Evolutionary conservation across 2,113 vertebrate species (phyloP).

Genomic region (Neoarius graeffei): DNA sequence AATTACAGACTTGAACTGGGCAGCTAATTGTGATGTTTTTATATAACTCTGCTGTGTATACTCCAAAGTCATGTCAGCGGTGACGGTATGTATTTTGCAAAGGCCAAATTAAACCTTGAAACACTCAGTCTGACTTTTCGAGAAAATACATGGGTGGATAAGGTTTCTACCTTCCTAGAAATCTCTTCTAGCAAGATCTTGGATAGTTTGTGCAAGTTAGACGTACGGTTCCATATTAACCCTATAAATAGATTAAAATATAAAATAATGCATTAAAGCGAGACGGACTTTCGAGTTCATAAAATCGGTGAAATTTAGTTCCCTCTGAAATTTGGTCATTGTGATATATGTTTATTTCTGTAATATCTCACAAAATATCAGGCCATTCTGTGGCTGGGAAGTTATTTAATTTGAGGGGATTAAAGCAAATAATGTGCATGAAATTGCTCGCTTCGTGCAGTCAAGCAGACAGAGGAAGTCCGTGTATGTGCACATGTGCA

Average conservation of each 20-base stretch:
- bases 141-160: not conserved
- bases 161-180: not conserved
- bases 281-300: no score
- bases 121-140: not conserved
- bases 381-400: no score
- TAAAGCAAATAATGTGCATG: no score
- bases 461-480: no score
- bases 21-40: constrained; percentile 9
- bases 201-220: not conserved
- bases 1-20: constrained; percentile 6
- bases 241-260: not conserved
- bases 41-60: not conserved
- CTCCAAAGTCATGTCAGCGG: not conserved
- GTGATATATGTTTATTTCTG: no score
- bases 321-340: no score
- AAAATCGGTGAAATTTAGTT: no score
- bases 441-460: no score
- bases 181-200: not conserved
- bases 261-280: not conserved
- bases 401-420: no score
- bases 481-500: no score
- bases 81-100: not conserved
- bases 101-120: not conserved
- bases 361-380: no score
- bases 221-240: not conserved